Evolutionary conservation across 2,113 vertebrate species (phyloP).

Genomic region (Bungarus multicinctus): DNA sequence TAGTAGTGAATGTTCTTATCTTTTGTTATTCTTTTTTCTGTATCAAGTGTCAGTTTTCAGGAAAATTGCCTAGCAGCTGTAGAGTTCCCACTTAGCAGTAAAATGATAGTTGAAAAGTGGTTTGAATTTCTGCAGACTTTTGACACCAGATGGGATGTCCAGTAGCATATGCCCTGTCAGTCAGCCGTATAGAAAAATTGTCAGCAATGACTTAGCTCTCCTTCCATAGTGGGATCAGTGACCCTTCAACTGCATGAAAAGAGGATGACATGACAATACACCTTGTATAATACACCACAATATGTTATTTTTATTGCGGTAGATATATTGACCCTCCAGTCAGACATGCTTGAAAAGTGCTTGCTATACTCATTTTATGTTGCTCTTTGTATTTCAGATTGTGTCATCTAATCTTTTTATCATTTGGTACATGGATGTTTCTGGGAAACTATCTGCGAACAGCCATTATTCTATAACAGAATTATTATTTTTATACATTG

Average conservation of each 20-base stretch:
- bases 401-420: not conserved
- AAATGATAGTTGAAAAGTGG: constrained; percentile 6
- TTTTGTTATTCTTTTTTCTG: not conserved
- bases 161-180: constrained; percentile 41
- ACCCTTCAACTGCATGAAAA: constrained; percentile 50
- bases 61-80: not conserved
- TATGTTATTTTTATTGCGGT: constrained; percentile 31
- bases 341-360: constrained; percentile 12
- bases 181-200: constrained; percentile 55
- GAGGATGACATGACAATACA: constrained; percentile 35
- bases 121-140: constrained; percentile 40
- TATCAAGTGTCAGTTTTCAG: constrained; percentile 18
- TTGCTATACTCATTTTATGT: constrained; percentile 8
- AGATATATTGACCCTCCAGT: constrained; percentile 38
- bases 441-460: not conserved
- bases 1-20: constrained; percentile 15
- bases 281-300: constrained; percentile 40
- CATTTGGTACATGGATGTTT: not conserved
- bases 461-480: not conserved
- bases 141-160: constrained; percentile 2
- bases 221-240: constrained; percentile 36
- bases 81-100: not conserved
- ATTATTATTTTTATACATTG: not conserved
- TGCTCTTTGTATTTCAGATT: not conserved
- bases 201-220: constrained; percentile 40